Percentiles rank a stretch among this genome's conserved stretches.
phyloP scores from a whole-genome alignment of 2,113 vertebrate genomes.

The Rissa tridactyla region DNA sequence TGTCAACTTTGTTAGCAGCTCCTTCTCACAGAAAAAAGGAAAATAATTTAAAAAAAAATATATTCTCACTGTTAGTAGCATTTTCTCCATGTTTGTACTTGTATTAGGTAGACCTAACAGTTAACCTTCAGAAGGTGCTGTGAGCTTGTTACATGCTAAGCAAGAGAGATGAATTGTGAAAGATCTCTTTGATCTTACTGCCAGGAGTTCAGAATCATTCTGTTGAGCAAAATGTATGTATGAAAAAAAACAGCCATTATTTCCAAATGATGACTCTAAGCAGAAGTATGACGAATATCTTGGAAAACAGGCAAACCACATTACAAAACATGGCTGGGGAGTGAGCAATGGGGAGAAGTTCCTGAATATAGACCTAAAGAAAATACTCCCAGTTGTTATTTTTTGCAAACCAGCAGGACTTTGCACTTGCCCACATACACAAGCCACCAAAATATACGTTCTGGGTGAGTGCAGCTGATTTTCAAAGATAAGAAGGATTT shows the following conservation, averaged over 20 bases:
- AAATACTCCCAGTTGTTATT: neutral
- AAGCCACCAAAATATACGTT: neutral
- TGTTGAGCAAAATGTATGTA: neutral
- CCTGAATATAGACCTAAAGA: neutral
- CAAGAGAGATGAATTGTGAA: neutral
- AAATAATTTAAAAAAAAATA: fast-evolving
- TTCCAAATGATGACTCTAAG: neutral
- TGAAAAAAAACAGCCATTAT: neutral
- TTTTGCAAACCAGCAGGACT: neutral
- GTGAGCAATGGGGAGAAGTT: neutral
- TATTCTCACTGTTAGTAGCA: neutral
- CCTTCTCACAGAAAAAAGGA: neutral
- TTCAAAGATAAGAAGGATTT: neutral
- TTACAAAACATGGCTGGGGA: neutral
- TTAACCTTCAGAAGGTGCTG: neutral
- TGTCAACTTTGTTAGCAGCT: neutral
- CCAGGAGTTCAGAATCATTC: constrained; percentile 5
- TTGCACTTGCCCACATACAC: neutral
- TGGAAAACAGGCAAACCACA: neutral
- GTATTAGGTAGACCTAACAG: neutral
- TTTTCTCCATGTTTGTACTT: neutral
- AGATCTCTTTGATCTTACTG: constrained; percentile 50
- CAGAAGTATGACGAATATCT: neutral
- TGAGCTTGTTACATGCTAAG: neutral
- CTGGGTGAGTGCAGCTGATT: neutral